These are phyloP conservation scores for Archegozetes longisetosus DNA, from an alignment of 1,140 invertebrate species.

Conservation along the genomic window DNA sequence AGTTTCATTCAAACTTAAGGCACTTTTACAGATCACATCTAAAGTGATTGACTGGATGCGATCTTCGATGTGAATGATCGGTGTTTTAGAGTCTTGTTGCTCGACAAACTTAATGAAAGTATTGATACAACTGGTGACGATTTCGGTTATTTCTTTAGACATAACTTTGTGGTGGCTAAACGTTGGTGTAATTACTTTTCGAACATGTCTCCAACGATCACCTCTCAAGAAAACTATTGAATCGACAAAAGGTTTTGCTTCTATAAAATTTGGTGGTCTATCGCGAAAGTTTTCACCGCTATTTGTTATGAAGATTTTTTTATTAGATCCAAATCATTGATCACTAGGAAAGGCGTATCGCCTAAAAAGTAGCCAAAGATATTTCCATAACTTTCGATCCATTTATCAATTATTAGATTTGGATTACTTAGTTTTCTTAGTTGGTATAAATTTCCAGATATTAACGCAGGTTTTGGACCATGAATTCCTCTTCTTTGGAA, in stretches of 20 bases:
- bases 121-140: background rate
- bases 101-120: background rate
- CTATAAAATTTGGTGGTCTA: slow-evolving; percentile 24
- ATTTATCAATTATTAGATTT: slow-evolving; percentile 20
- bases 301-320: slow-evolving; percentile 22
- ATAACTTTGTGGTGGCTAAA: background rate
- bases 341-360: slow-evolving; percentile 24
- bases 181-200: background rate
- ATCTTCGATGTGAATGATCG: background rate
- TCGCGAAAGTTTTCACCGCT: slow-evolving; percentile 18
- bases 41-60: background rate
- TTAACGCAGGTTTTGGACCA: background rate
- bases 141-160: background rate
- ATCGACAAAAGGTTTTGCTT: slow-evolving; percentile 25
- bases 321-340: slow-evolving; percentile 28
- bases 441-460: background rate
- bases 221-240: slow-evolving; percentile 25
- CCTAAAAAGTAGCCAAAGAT: slow-evolving; percentile 30
- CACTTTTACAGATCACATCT: slow-evolving; percentile 7
- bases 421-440: background rate
- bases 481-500: background rate
- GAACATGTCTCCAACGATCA: slow-evolving; percentile 11
- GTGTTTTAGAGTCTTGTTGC: background rate
- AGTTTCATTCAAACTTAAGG: background rate
- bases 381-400: slow-evolving; percentile 27